Evolutionary conservation across 1,140 invertebrate species (phyloP).

Genomic region (Brachionus angularis): DNA sequence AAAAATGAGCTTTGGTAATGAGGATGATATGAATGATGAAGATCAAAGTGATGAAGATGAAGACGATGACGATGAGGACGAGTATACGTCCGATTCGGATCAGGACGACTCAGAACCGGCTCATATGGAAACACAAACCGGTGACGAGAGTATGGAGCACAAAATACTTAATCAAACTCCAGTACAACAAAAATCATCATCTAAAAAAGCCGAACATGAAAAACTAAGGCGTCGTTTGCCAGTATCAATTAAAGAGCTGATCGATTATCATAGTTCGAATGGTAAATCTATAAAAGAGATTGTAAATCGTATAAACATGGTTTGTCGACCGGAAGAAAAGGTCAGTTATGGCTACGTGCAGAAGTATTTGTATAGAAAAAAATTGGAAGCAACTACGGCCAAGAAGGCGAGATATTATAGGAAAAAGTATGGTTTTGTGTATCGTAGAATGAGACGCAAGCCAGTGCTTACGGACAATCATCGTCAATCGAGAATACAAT

Average conservation of each 20-base stretch:
- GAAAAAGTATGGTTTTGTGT: conserved; percentile 43
- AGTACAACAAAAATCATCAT: too few relatives aligned
- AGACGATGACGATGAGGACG: neutral
- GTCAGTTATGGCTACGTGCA: conserved; percentile 39
- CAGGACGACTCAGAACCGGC: too few relatives aligned
- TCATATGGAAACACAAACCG: too few relatives aligned
- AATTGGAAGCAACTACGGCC: conserved; percentile 26
- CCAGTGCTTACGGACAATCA: conserved; percentile 37
- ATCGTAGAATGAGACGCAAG: conserved; percentile 38
- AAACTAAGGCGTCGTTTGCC: conserved; percentile 34
- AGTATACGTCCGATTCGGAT: too few relatives aligned
- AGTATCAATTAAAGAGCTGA: conserved; percentile 34
- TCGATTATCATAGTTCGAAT: conserved; percentile 37
- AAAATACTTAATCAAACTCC: neutral
- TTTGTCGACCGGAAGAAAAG: conserved; percentile 34
- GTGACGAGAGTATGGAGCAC: too few relatives aligned
- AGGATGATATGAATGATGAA: neutral
- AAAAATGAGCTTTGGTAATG: conserved; percentile 26
- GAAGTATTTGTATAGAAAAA: conserved; percentile 43
- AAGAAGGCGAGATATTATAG: conserved; percentile 33
- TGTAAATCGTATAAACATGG: conserved; percentile 34
- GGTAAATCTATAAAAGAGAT: conserved; percentile 43
- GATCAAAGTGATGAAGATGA: neutral
- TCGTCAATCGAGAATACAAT: conserved; percentile 27
- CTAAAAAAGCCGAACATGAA: conserved; percentile 33